These are phyloP conservation scores for Dryocosmus kuriphilus DNA, from an alignment of 2,888 invertebrate genomes.

Conservation along the genomic window DNA sequence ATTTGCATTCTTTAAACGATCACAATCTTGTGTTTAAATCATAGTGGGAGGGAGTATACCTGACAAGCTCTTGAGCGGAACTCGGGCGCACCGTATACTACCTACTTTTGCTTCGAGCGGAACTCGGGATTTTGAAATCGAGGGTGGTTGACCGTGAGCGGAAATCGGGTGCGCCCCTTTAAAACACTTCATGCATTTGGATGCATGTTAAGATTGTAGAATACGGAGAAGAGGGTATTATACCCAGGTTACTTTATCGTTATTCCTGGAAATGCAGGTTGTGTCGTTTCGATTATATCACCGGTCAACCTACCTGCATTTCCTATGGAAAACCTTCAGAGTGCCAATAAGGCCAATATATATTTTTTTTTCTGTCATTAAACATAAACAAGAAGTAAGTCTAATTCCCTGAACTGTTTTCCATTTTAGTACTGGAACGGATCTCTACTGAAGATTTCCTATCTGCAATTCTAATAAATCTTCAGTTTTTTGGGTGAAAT, in stretches of 20 bases:
- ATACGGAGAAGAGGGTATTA: background rate
- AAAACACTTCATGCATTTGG: background rate
- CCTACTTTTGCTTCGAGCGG: too few relatives aligned
- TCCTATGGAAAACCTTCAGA: background rate
- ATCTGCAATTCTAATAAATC: background rate
- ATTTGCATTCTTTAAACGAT: too few relatives aligned
- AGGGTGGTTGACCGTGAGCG: too few relatives aligned
- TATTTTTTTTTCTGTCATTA: background rate
- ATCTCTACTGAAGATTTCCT: background rate
- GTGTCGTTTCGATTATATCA: slow-evolving; percentile 10
- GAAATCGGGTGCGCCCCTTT: too few relatives aligned
- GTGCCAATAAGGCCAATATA: background rate
- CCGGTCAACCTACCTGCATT: background rate
- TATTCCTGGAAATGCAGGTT: background rate
- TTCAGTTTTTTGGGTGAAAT: background rate
- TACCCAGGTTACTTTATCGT: background rate
- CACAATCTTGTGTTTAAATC: too few relatives aligned
- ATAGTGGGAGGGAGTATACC: too few relatives aligned
- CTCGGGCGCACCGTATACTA: too few relatives aligned
- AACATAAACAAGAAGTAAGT: background rate
- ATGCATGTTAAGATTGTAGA: background rate
- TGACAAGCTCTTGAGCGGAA: too few relatives aligned
- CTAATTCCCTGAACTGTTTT: background rate
- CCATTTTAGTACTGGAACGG: background rate
- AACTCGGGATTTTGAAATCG: too few relatives aligned